A percentile compares a stretch with the other conserved stretches of the same genome.
phyloP scores from a whole-genome alignment of 2,797 vertebrate genomes.

The Limosa lapponica region DNA sequence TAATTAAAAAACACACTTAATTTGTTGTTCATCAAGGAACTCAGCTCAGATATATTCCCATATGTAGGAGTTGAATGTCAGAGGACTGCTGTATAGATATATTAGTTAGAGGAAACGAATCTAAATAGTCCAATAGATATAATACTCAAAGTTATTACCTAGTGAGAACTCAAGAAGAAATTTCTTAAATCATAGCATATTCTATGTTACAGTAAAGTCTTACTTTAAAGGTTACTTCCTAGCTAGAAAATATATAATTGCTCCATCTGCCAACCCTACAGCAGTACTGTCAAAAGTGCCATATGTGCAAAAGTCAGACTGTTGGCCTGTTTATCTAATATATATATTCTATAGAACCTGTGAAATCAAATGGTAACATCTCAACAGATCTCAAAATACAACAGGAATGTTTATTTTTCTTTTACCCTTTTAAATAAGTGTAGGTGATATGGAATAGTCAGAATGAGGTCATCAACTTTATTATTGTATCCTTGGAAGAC shows the following conservation, averaged over 20 bases:
- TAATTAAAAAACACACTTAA: neutral
- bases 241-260: constrained; percentile 59
- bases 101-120: constrained; percentile 16
- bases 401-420: neutral
- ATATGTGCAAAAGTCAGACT: constrained; percentile 58
- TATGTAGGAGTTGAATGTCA: neutral
- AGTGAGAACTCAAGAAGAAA: neutral
- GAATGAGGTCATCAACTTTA: neutral
- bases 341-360: neutral
- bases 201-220: neutral
- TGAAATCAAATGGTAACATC: constrained; percentile 31
- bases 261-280: constrained; percentile 70
- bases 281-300: constrained; percentile 46
- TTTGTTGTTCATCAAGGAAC: neutral
- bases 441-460: neutral
- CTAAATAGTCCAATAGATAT: neutral
- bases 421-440: neutral
- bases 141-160: neutral
- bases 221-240: constrained; percentile 55
- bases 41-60: neutral
- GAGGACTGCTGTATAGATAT: neutral
- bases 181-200: constrained; percentile 20
- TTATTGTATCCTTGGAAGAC: neutral
- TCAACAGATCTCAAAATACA: constrained; percentile 15
- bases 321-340: constrained; percentile 57